Base-by-base conservation (phyloP, 2,797 vertebrate species). In the Bucorvus abyssinicus region DNA sequence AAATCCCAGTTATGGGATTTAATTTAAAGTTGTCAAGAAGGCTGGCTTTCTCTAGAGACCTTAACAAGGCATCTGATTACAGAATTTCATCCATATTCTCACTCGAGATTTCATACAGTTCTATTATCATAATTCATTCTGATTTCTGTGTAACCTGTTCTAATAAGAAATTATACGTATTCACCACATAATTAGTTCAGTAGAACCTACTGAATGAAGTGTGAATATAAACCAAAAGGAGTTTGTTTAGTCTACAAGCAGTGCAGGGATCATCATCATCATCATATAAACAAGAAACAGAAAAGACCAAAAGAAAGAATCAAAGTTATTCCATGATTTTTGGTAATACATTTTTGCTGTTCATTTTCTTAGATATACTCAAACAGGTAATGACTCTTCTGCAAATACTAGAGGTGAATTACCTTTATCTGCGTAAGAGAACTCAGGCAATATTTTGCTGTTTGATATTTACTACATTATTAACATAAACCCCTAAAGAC, bases 1-100 rank as follows among this genome's bases (percentile, higher is more conserved):
- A 88, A 86, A 79, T 84, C 69, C 44, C 44, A 15, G 29, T 42
- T 70, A 59, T 2, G 6, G 63, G 67, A 73, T 93, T 93, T 86
- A 59, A 84, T 68, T 87, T 82, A 38, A 87, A 94, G 63, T 80
- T 93, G 83, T 73, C 83, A 79, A 63, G 67, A 90, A 45, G 87
- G 76, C 49, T 88, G 57, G 3, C 81, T 95, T 90, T 78, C 86
- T 87, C 56, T 50, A 26, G 55, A 88, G 85, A 81, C 27, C 26
- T 81, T 84, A 90, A 34, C 36, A 60, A 86, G 14, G 32, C 29
- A 82, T 61, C 47, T 82, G 56, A 36, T 69, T 84, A 45, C 36
- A 70, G 65, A 81, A 36, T 45, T 81, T 82, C 17, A 78, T 45
- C 70, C 7, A 3, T 92, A 64, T 85, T 87, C 49, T 84, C 85